Percentiles rank a stretch among this genome's conserved stretches.
phyloP scores from a whole-genome alignment of 2,113 vertebrate genomes.

The Gymnarchus niloticus region DNA sequence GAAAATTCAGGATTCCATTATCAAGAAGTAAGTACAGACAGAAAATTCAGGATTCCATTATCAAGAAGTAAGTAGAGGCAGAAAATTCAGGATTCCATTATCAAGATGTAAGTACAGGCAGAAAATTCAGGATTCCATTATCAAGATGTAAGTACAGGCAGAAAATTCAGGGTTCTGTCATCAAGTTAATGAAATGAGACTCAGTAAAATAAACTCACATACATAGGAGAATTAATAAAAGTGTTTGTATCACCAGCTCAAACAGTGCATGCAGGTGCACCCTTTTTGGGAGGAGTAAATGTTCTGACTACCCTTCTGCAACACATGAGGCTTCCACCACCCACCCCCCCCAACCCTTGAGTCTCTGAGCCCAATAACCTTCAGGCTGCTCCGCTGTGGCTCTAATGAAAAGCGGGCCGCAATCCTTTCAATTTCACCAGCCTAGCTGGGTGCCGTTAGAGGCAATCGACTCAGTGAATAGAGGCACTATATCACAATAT shows the following conservation, averaged over 20 bases:
- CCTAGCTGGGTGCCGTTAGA: constrained; percentile 61
- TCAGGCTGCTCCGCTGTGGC: constrained; percentile 42
- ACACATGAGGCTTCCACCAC: constrained; percentile 10
- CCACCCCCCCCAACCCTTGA: constrained; percentile 29
- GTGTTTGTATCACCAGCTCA: background rate
- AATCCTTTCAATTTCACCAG: constrained; percentile 66
- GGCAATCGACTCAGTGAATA: constrained; percentile 69
- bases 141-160: no score
- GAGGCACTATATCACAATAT: constrained; percentile 74
- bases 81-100: no score
- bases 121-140: background rate
- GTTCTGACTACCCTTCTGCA: background rate
- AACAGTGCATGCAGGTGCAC: background rate
- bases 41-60: no score
- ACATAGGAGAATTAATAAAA: constrained; percentile 1
- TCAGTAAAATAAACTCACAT: background rate
- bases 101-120: no score
- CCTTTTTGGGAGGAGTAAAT: constrained; percentile 12
- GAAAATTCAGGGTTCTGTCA: background rate
- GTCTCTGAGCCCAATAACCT: constrained; percentile 30
- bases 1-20: background rate
- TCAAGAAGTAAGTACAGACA: no score
- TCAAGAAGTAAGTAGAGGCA: no score
- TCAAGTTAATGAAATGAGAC: constrained; percentile 10
- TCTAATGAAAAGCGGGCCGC: constrained; percentile 68